phyloP scores from a whole-genome alignment of 2,113 vertebrate genomes.

The Centropus unirufus region DNA sequence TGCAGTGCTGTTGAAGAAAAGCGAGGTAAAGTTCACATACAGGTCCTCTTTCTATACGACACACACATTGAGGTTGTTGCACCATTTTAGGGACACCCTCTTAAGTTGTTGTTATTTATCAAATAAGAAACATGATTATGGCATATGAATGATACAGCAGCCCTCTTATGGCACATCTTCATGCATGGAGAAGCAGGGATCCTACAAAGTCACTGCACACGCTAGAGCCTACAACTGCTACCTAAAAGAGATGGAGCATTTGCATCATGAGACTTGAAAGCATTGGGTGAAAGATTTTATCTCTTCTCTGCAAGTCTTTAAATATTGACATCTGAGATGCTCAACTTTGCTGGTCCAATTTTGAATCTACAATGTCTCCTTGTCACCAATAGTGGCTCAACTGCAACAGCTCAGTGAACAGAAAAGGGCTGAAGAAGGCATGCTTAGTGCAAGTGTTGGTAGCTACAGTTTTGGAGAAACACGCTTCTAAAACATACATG shows the following conservation, averaged over 20 bases:
- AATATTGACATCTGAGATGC: not conserved
- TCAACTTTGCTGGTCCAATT: not conserved
- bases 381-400: not conserved
- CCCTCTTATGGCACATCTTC: not conserved
- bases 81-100: not conserved
- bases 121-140: not conserved
- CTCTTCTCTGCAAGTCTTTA: not conserved
- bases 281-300: not conserved
- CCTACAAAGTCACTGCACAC: not conserved
- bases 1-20: not conserved
- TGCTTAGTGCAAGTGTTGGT: not conserved
- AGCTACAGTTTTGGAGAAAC: not conserved
- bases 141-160: not conserved
- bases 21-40: fast-evolving
- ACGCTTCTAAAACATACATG: not conserved
- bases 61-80: not conserved
- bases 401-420: fast-evolving
- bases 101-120: not conserved
- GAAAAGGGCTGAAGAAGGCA: not conserved
- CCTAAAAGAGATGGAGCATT: not conserved
- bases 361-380: not conserved
- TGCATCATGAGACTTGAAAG: not conserved
- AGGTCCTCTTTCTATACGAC: not conserved
- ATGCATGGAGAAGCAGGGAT: not conserved
- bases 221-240: not conserved